Evolutionary conservation across 2,888 invertebrate genomes (phyloP).

Genomic region (Dryadula phaetusa): DNA sequence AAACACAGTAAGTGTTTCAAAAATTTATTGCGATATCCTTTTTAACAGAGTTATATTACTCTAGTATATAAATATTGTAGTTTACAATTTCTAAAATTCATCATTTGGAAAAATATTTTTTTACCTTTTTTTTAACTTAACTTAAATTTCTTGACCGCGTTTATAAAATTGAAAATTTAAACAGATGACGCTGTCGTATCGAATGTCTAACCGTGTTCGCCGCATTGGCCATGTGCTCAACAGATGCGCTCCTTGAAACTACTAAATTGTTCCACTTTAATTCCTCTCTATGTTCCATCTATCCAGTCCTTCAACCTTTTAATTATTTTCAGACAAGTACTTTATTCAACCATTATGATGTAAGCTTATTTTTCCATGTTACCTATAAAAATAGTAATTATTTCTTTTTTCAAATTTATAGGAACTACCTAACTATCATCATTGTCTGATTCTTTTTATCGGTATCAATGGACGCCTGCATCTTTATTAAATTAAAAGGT

Average conservation of each 20-base stretch:
- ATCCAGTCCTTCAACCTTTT: conserved; percentile 31
- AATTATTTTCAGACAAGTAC: conserved; percentile 33
- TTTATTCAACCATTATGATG: background rate
- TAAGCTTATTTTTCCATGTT: too few relatives aligned
- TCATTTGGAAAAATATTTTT: background rate
- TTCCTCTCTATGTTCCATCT: conserved; percentile 40
- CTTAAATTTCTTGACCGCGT: conserved; percentile 68
- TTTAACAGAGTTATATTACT: too few relatives aligned
- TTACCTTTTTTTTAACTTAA: conserved; percentile 42
- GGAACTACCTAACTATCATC: background rate
- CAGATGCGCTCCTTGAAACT: conserved; percentile 72
- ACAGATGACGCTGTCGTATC: conserved; percentile 66
- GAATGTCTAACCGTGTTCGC: conserved; percentile 69
- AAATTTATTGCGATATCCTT: too few relatives aligned
- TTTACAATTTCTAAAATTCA: too few relatives aligned
- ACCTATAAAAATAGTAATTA: too few relatives aligned
- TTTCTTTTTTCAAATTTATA: background rate
- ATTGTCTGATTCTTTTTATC: conserved; percentile 17
- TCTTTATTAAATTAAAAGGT: conserved; percentile 8
- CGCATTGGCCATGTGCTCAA: conserved; percentile 72
- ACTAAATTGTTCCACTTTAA: conserved; percentile 48
- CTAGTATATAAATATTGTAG: too few relatives aligned
- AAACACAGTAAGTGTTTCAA: too few relatives aligned
- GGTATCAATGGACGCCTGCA: background rate
- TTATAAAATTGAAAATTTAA: conserved; percentile 61